Evolutionary conservation across 2,113 vertebrate genomes (phyloP).

Genomic region (Mustela nigripes): DNA sequence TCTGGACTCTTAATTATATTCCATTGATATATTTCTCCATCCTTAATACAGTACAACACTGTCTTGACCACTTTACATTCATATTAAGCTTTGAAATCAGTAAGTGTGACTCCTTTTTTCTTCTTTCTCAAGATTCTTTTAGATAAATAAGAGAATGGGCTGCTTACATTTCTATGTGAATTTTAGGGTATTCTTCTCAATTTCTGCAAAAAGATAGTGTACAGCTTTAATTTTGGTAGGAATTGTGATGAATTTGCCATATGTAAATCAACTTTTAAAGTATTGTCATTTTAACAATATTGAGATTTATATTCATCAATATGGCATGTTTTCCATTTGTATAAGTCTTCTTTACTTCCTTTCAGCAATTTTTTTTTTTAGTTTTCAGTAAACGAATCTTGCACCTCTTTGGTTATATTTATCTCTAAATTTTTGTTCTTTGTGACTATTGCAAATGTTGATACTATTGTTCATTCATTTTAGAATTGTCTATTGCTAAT

Average conservation of each 20-base stretch:
- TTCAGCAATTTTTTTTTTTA: background rate
- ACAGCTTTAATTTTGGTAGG: background rate
- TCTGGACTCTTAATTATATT: background rate
- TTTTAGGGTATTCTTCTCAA: background rate
- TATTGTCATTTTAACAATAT: background rate
- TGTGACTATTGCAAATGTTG: background rate
- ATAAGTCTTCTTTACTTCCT: background rate
- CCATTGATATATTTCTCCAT: background rate
- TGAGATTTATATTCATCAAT: background rate
- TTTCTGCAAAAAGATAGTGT: background rate
- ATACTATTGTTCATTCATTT: background rate
- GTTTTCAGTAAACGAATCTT: background rate
- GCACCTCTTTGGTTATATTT: background rate
- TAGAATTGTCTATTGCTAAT: background rate
- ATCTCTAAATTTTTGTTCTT: background rate
- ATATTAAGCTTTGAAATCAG: background rate
- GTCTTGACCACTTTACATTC: background rate
- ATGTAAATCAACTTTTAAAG: background rate
- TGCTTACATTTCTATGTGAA: background rate
- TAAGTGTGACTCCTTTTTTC: background rate
- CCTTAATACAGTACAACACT: background rate
- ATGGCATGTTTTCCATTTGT: background rate
- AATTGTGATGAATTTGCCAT: constrained; percentile 13
- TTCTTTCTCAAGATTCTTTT: background rate
- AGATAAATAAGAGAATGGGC: background rate